Evolutionary conservation across 2,888 invertebrate genomes (phyloP), one percentile per base, ranked within the genome.

Genomic region (Asteroscopus sphinx): DNA sequence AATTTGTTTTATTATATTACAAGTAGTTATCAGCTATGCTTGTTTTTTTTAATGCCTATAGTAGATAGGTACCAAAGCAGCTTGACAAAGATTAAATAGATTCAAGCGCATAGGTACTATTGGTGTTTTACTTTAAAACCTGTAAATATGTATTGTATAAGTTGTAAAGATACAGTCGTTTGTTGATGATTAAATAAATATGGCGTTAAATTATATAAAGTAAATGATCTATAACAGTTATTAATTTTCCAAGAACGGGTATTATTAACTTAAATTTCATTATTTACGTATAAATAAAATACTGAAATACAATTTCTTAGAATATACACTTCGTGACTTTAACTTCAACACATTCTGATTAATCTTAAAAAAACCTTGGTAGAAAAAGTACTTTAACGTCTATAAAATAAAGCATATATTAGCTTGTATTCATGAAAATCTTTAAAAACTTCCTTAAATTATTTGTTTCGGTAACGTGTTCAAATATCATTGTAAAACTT

Each of bases 401-500:
- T 59, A 64, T 0, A 39, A 39, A 37, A 46, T 57, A 52, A 33
- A 37, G 9, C 9, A 21, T 32, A 56, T 21, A 25, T 41, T 9
- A 32, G 11, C 33, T 25, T 16, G 12, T 25, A 25, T 13, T 49
- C 25, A 35, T 33, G 3, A 32, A 57, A 25, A 44, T 32, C 15
- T 17, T 45, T 35, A 1, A 21, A 6, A 4, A 21, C 6, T 36
- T 49, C 15, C 15, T 46, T 44, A 66, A 32, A 56, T 46, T 68
- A 68, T 65, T 37, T n/a, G 40, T 35, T 37, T 58, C 62, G 66
- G 65, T 65, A 74, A 71, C 56, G 46, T 59, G 17, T 53, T 48
- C 33, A 49, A 63, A 68, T 69, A 71, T 68, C 47, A 63, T 57
- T 56, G 32, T 58, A 61, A 67, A 59, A 68, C 78, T 83, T 82